Percentiles rank a stretch among this genome's conserved stretches.
phyloP scores from a whole-genome alignment of 2,113 vertebrate species.

The Anhinga rufa region DNA sequence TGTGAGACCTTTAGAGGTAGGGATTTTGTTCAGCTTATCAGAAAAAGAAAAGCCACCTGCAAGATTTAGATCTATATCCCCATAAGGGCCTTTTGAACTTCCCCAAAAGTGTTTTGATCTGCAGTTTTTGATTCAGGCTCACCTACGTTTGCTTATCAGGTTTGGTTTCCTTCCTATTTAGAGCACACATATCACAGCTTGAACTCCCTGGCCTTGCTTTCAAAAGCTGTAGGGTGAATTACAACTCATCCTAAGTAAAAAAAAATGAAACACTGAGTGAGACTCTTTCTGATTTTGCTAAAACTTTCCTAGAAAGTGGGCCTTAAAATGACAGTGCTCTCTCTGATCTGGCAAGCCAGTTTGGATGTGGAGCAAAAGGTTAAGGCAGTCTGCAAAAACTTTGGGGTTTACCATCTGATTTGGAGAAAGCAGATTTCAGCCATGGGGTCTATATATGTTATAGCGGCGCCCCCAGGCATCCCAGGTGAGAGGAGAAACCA shows the following conservation, averaged over 20 bases:
- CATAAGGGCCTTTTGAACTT: not conserved
- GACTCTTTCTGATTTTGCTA: not conserved
- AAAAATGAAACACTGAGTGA: not conserved
- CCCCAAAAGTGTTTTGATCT: not conserved
- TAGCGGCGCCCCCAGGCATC: not conserved
- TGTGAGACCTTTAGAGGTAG: not conserved
- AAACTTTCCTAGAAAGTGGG: not conserved
- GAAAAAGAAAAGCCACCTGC: not conserved
- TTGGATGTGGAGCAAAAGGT: not conserved
- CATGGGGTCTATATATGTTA: not conserved
- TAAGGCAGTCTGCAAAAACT: not conserved
- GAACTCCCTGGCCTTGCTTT: not conserved
- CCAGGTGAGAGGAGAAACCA: not conserved
- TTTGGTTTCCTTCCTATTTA: not conserved
- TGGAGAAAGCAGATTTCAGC: not conserved
- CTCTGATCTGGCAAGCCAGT: not conserved
- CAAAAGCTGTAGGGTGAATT: not conserved
- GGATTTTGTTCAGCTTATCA: constrained; percentile 10
- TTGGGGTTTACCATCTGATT: rapidly evolving
- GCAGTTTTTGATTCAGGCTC: not conserved
- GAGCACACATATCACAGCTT: not conserved
- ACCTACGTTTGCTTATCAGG: not conserved
- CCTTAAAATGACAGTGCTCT: not conserved
- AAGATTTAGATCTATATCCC: constrained; percentile 3
- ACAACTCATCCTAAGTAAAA: not conserved